Evolutionary conservation across 2,113 vertebrate species (phyloP).

Genomic region (Gila orcuttii): DNA sequence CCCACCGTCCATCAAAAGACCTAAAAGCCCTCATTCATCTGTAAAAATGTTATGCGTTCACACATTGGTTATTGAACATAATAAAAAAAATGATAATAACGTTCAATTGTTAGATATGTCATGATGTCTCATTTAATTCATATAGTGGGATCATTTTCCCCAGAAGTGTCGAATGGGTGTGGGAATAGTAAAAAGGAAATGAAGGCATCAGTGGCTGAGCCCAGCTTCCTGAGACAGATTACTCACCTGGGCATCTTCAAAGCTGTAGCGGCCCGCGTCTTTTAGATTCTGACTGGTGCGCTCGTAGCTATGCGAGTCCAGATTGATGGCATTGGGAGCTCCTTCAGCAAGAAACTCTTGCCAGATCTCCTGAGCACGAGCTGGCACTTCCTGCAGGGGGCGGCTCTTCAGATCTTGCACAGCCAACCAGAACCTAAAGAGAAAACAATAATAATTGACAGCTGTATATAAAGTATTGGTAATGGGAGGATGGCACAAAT

Average conservation of each 20-base stretch:
- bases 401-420: constrained; percentile 93
- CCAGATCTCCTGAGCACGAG: constrained; percentile 92
- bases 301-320: constrained; percentile 97
- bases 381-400: constrained; percentile 87
- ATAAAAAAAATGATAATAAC: neutral
- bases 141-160: neutral
- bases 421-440: constrained; percentile 90
- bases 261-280: constrained; percentile 92
- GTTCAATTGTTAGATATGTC: neutral
- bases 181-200: neutral
- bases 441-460: neutral
- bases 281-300: constrained; percentile 95
- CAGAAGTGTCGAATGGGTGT: neutral
- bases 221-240: neutral
- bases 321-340: constrained; percentile 92
- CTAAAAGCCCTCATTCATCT: neutral
- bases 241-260: constrained; percentile 92
- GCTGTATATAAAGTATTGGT: neutral
- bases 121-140: neutral
- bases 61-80: neutral
- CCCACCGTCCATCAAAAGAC: neutral
- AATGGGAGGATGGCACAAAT: neutral
- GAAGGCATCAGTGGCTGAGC: neutral
- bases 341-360: constrained; percentile 95
- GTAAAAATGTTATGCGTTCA: neutral